A percentile compares a stretch with the other conserved stretches of the same genome.
phyloP scores from a whole-genome alignment of 2,797 vertebrate species.

The Syngnathus acus region DNA sequence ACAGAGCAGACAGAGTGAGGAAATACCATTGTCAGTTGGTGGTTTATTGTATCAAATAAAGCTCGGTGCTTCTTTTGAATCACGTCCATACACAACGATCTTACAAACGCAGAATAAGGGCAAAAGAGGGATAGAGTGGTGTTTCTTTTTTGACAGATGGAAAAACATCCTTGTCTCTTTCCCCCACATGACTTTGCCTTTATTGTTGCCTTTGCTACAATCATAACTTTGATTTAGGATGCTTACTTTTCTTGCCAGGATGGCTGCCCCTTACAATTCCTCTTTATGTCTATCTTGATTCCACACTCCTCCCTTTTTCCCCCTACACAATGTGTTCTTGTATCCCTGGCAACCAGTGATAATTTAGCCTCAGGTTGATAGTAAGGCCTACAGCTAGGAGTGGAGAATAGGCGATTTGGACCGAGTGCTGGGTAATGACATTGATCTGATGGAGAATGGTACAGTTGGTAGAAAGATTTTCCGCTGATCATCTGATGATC shows the following conservation, averaged over 20 bases:
- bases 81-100: conserved; percentile 24
- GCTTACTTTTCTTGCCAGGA: conserved; percentile 28
- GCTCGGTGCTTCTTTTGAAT: conserved; percentile 7
- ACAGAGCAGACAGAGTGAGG: conserved; percentile 36
- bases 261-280: conserved; percentile 34
- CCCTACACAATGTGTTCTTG: conserved; percentile 58
- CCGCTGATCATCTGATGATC: background rate
- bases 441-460: background rate
- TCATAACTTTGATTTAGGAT: conserved; percentile 40
- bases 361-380: conserved; percentile 64
- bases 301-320: conserved; percentile 52
- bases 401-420: conserved; percentile 44
- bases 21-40: conserved; percentile 47
- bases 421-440: conserved; percentile 9
- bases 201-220: conserved; percentile 22
- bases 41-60: conserved; percentile 49
- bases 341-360: conserved; percentile 71
- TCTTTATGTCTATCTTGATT: conserved; percentile 35
- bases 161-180: conserved; percentile 3
- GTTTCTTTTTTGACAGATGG: conserved; percentile 25
- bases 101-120: conserved; percentile 46
- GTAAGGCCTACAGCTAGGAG: conserved; percentile 54
- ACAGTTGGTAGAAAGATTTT: background rate
- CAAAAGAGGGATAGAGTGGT: conserved; percentile 23
- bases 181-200: conserved; percentile 14